These are phyloP conservation scores for Arge pagana DNA, from an alignment of 2,888 invertebrate species.

Conservation along the genomic window DNA sequence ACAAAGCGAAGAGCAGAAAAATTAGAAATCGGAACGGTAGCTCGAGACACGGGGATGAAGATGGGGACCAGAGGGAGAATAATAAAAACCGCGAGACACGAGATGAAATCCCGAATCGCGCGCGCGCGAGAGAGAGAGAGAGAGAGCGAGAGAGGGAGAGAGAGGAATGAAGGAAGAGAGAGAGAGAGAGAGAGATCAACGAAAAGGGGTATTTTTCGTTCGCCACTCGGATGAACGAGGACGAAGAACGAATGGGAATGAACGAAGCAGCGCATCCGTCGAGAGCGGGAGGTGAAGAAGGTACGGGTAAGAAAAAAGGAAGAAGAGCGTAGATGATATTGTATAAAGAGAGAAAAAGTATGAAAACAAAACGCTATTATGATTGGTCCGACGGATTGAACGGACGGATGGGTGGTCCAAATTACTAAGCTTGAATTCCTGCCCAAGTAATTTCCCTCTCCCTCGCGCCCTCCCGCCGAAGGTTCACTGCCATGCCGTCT, in stretches of 20 bases:
- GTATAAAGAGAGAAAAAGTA: constrained; percentile 36
- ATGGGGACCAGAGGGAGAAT: too few relatives aligned
- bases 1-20: too few relatives aligned
- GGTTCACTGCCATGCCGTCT: constrained; percentile 11
- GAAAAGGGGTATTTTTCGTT: too few relatives aligned
- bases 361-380: constrained; percentile 53
- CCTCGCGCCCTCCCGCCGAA: not conserved
- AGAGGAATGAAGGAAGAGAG: not conserved
- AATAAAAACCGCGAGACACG: too few relatives aligned
- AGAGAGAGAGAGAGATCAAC: not conserved
- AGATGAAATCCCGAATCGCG: constrained; percentile 14
- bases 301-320: constrained; percentile 13
- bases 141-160: not conserved
- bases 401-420: constrained; percentile 51
- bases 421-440: constrained; percentile 46
- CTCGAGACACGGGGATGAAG: too few relatives aligned
- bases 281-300: not conserved
- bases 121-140: not conserved
- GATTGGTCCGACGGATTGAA: constrained; percentile 43
- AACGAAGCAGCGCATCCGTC: constrained; percentile 1
- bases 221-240: too few relatives aligned
- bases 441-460: constrained; percentile 16
- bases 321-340: too few relatives aligned
- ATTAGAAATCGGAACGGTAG: too few relatives aligned
- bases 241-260: not conserved